phyloP scores from a whole-genome alignment of 1,140 invertebrate genomes.

The Chrysomallon squamiferum region DNA sequence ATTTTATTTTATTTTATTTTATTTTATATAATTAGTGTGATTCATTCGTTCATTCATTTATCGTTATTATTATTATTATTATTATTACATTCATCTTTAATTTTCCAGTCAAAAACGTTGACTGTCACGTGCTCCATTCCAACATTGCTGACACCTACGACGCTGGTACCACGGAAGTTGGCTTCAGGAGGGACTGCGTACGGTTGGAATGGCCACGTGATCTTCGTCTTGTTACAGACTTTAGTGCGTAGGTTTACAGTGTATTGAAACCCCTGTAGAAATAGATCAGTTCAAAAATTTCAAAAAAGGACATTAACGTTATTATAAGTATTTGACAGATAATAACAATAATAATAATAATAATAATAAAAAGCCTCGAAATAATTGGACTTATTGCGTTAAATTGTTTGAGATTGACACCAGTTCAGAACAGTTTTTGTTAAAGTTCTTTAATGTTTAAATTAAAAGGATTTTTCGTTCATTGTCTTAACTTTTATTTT shows the following conservation, averaged over 20 bases:
- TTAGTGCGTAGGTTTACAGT: conserved; percentile 40
- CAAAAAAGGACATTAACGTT: background rate
- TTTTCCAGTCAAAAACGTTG: conserved; percentile 25
- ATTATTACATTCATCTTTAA: conserved; percentile 9
- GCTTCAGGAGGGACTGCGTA: conserved; percentile 46
- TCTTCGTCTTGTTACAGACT: conserved; percentile 40
- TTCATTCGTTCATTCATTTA: too few relatives aligned
- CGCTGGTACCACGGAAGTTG: conserved; percentile 32
- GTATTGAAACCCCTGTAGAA: background rate
- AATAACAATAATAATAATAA: background rate
- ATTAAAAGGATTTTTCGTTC: too few relatives aligned
- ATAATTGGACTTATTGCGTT: too few relatives aligned
- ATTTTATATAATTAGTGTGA: too few relatives aligned
- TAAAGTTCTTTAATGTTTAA: too few relatives aligned
- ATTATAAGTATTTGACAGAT: background rate
- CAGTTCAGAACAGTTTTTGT: too few relatives aligned
- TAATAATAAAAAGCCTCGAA: too few relatives aligned
- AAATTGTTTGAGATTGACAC: too few relatives aligned
- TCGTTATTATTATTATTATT: too few relatives aligned
- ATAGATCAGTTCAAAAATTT: background rate
- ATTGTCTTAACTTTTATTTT: too few relatives aligned
- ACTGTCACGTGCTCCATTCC: conserved; percentile 30
- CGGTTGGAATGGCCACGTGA: conserved; percentile 35
- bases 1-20: background rate
- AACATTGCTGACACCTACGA: conserved; percentile 39